Percentiles rank a stretch among this genome's conserved stretches.
phyloP scores from a whole-genome alignment of 2,113 vertebrate species.

The Pterocles orientalis region DNA sequence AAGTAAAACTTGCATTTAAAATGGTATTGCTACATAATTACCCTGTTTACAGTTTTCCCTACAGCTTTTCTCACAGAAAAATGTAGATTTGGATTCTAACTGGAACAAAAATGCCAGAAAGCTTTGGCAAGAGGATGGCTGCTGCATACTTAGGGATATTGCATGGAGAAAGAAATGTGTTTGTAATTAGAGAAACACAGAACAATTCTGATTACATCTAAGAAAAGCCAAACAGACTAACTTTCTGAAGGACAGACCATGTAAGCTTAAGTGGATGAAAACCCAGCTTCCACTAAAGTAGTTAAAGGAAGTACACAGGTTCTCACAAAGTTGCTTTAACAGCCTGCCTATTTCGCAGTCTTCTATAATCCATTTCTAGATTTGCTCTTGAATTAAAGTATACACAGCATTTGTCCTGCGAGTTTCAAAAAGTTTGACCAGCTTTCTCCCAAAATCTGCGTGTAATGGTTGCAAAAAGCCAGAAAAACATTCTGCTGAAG shows the following conservation, averaged over 20 bases:
- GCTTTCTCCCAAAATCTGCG: neutral
- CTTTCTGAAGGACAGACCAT: conserved; percentile 68
- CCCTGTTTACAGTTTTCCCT: conserved; percentile 74
- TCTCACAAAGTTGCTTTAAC: neutral
- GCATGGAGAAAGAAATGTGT: conserved; percentile 75
- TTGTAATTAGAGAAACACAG: conserved; percentile 76
- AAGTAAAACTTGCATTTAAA: conserved; percentile 60
- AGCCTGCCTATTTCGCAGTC: neutral
- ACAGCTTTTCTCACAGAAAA: conserved; percentile 77
- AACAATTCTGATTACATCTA: conserved; percentile 70
- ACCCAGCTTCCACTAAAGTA: conserved; percentile 5
- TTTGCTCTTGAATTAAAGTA: conserved; percentile 13
- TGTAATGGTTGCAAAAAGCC: neutral
- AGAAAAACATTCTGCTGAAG: neutral
- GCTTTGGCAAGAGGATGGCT: conserved; percentile 65
- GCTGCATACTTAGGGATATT: conserved; percentile 70
- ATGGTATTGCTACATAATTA: conserved; percentile 63
- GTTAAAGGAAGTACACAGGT: conserved; percentile 29
- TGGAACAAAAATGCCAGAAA: conserved; percentile 74
- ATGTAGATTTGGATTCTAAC: conserved; percentile 76
- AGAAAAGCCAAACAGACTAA: conserved; percentile 60
- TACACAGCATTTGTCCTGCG: neutral
- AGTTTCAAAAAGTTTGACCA: neutral
- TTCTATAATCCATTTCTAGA: neutral
- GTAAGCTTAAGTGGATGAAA: conserved; percentile 62